Percentiles rank a stretch among this genome's conserved stretches.
phyloP scores from a whole-genome alignment of 2,113 vertebrate species.

The Neodontobutis hainanensis region DNA sequence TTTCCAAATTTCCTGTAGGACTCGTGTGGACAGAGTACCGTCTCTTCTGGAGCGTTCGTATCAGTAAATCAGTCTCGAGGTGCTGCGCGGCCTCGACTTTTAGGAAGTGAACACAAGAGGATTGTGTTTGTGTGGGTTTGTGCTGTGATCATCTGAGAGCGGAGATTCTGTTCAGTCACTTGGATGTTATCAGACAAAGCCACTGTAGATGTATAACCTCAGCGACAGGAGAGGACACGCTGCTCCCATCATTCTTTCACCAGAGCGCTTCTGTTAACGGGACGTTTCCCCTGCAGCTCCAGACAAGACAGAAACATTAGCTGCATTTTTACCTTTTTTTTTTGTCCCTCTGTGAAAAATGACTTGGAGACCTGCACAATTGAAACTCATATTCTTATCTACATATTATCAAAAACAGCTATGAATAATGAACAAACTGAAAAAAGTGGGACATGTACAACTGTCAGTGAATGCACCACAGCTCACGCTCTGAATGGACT shows the following conservation, averaged over 20 bases:
- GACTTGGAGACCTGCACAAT: slow-evolving; percentile 24
- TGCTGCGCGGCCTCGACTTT: slow-evolving; percentile 16
- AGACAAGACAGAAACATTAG: slow-evolving; percentile 62
- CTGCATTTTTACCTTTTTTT: slow-evolving; percentile 21
- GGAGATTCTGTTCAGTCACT: not conserved
- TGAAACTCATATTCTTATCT: no score
- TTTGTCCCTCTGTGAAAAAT: no score
- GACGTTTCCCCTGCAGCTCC: slow-evolving; percentile 60
- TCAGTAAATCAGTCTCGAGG: slow-evolving; percentile 31
- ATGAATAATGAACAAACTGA: no score
- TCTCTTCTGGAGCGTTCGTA: slow-evolving; percentile 32
- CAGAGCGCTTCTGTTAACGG: slow-evolving; percentile 46
- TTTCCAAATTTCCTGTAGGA: slow-evolving; percentile 33
- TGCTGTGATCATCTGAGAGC: not conserved
- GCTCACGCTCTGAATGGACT: no score
- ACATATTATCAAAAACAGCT: no score
- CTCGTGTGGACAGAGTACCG: slow-evolving; percentile 34
- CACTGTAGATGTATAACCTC: slow-evolving; percentile 23
- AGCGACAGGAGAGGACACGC: slow-evolving; percentile 43
- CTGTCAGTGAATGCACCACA: no score
- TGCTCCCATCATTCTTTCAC: slow-evolving; percentile 58
- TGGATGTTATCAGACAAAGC: slow-evolving; percentile 9
- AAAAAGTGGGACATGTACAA: no score
- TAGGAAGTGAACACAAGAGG: slow-evolving; percentile 13
- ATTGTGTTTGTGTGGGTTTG: slow-evolving; percentile 2